A percentile compares a stretch with the other conserved stretches of the same genome.
phyloP scores from a whole-genome alignment of 2,113 vertebrate genomes.

The Ceyx melanurus region DNA sequence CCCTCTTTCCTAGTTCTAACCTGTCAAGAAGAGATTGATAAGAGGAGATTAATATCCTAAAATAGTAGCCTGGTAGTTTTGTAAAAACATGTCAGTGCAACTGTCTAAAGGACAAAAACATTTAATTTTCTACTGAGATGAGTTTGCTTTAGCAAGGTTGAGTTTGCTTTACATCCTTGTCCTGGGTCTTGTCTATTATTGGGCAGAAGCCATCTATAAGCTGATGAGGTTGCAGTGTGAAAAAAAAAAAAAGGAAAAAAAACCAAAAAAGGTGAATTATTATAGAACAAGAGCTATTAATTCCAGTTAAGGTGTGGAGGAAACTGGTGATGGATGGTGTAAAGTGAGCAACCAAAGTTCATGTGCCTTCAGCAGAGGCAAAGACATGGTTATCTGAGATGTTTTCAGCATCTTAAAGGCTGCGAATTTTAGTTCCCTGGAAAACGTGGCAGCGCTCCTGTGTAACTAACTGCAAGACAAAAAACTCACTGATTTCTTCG shows the following conservation, averaged over 20 bases:
- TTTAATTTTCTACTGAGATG: neutral
- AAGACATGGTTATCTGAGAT: neutral
- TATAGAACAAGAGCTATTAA: neutral
- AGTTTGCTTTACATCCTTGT: neutral
- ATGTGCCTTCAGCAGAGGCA: neutral
- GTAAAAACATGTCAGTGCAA: accelerated
- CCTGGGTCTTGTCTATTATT: neutral
- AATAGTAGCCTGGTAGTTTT: neutral
- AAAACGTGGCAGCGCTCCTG: neutral
- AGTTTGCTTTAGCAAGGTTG: neutral
- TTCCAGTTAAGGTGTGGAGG: neutral
- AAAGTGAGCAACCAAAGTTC: neutral
- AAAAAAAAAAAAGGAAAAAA: neutral
- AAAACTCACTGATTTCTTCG: neutral
- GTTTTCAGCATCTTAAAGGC: neutral
- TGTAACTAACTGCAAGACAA: neutral
- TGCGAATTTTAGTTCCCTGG: neutral
- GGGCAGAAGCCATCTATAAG: neutral
- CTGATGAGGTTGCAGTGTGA: neutral
- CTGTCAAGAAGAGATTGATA: neutral
- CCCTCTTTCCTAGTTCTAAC: neutral
- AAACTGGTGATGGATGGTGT: neutral
- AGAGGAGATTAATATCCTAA: neutral
- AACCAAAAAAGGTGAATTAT: neutral
- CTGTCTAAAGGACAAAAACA: neutral